phyloP scores from a whole-genome alignment of 2,888 invertebrate species.

The Drosophila putrida region DNA sequence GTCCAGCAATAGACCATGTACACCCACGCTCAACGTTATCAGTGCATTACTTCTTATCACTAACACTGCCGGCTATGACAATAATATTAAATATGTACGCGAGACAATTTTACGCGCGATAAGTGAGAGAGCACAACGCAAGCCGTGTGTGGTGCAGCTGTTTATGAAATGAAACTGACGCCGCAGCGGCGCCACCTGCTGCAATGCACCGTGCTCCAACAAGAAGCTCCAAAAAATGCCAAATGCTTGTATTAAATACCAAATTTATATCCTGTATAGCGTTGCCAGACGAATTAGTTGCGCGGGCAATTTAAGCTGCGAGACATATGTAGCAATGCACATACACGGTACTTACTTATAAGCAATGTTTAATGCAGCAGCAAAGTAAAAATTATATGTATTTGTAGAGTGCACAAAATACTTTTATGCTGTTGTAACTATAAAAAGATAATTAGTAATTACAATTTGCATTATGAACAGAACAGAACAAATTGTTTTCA shows the following conservation, averaged over 20 bases:
- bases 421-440: not conserved
- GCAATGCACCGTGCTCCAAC: slow-evolving; percentile 38
- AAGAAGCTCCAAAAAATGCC: slow-evolving; percentile 38
- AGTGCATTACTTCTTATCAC: slow-evolving; percentile 50
- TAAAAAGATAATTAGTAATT: too few relatives aligned
- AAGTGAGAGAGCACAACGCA: slow-evolving; percentile 20
- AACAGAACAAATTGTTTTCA: not conserved
- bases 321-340: not conserved
- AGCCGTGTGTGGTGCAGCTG: slow-evolving; percentile 36
- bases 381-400: not conserved
- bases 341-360: too few relatives aligned
- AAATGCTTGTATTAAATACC: slow-evolving; percentile 29
- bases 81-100: slow-evolving; percentile 24
- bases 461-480: not conserved
- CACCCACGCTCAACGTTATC: slow-evolving; percentile 51
- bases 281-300: not conserved
- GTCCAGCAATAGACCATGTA: slow-evolving; percentile 4
- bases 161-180: slow-evolving; percentile 55
- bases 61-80: slow-evolving; percentile 44
- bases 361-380: not conserved
- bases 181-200: slow-evolving; percentile 63
- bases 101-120: slow-evolving; percentile 56
- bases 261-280: slow-evolving; percentile 31
- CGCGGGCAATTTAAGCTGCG: slow-evolving; percentile 26
- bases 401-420: not conserved